Evolutionary conservation across 2,888 invertebrate species (phyloP).

Genomic region (Epirrita christyi): DNA sequence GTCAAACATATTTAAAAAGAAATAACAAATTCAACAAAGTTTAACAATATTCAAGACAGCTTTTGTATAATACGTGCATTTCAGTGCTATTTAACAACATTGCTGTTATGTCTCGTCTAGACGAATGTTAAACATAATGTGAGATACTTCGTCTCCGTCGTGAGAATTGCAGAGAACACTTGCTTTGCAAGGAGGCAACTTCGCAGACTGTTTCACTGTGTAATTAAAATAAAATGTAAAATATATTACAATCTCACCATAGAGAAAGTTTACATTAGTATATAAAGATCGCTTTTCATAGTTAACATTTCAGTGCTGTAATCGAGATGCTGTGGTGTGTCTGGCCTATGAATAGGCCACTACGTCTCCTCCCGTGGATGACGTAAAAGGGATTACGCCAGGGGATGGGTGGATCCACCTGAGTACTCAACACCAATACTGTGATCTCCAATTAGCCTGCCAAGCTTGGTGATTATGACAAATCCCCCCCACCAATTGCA

Average conservation of each 20-base stretch:
- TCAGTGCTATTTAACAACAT: background rate
- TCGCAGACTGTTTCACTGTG: slow-evolving; percentile 48
- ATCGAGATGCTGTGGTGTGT: too few relatives aligned
- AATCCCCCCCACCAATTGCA: too few relatives aligned
- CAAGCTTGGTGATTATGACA: too few relatives aligned
- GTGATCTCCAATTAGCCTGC: too few relatives aligned
- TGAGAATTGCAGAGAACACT: slow-evolving; percentile 32
- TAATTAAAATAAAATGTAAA: slow-evolving; percentile 16
- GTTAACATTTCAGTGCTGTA: too few relatives aligned
- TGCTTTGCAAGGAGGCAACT: slow-evolving; percentile 54
- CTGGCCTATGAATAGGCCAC: too few relatives aligned
- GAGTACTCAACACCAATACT: too few relatives aligned
- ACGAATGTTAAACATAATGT: slow-evolving; percentile 59
- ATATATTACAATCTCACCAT: background rate
- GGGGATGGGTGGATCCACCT: too few relatives aligned
- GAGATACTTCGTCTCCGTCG: slow-evolving; percentile 52
- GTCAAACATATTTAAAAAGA: background rate
- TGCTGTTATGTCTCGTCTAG: slow-evolving; percentile 49
- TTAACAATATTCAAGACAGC: background rate
- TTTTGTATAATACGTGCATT: background rate
- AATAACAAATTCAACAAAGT: background rate
- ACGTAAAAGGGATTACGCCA: too few relatives aligned
- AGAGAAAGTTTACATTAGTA: too few relatives aligned
- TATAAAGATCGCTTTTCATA: too few relatives aligned
- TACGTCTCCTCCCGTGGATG: too few relatives aligned